Base-by-base conservation (phyloP, 2,113 vertebrate genomes). In the Mesembrinibis cayennensis region DNA sequence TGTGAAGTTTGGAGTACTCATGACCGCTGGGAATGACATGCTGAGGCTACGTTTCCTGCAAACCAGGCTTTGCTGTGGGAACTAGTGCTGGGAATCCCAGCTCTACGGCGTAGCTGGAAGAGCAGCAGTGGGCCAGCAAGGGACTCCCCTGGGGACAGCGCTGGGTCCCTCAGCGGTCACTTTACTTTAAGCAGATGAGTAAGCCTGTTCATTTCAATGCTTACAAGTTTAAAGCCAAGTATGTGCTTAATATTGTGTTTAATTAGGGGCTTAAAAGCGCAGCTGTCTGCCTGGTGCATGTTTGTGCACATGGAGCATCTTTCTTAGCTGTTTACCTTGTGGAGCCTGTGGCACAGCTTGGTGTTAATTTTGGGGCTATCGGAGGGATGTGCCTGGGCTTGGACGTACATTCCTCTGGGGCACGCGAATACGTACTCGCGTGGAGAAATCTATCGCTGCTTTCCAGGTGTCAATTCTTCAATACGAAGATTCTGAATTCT, bases 41-140 rank as follows among this genome's bases (percentile, higher is more conserved):
- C 0, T 0, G 47, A 72, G 23, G 36, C 13, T 66, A 5, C 10
- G 6, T 82, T 63, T 78, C 80, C 70, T 74, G 22, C 52, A 66
- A 7, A 16, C 13, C 0, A 1, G 56, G 26, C 20, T 36, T 87
- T 72, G 25, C 58, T 0, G 0, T 20, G 34, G 42, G 15, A 13
- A n/a, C 12, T 30, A 18, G 26, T 4, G 4, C 20, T 45, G 19
- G 11, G 25, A 10, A 6, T 23, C 10, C 38, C 40, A 50, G 29
- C 40, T 72, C 66, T 19, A 62, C 1, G 6, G 32, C 3, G 1
- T 38, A 79, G 61, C 30, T 79, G 69, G 7, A 79, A 47, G 11
- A 62, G 11, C n/a, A 82, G 15, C 1, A 3, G 9, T 44, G 23
- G n/a, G 34, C 42, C 1, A 1, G n/a, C 0, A 0, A 23, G 3